These are phyloP conservation scores for Callipepla californica DNA, from an alignment of 2,113 vertebrate genomes.

Conservation along the genomic window DNA sequence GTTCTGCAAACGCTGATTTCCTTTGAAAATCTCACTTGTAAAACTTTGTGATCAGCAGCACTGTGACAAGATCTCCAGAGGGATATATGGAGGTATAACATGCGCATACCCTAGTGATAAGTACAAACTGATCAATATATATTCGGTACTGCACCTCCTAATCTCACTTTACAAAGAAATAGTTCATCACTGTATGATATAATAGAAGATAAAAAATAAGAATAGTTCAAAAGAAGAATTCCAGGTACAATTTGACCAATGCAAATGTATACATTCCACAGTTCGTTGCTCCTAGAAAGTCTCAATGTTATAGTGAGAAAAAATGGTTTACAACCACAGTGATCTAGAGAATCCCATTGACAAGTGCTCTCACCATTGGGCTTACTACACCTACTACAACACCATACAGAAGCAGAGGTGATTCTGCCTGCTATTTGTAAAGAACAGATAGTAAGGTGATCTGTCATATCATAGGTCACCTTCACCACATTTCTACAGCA, in stretches of 20 bases:
- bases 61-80: not conserved
- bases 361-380: rapidly evolving
- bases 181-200: not conserved
- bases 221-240: not conserved
- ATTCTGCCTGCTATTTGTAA: not conserved
- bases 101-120: not conserved
- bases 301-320: not conserved
- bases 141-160: not conserved
- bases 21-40: not conserved
- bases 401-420: not conserved
- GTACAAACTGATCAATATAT: rapidly evolving
- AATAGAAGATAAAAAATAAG: not conserved
- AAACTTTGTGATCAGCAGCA: not conserved
- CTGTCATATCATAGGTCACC: not conserved
- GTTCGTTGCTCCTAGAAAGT: not conserved
- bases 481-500: not conserved
- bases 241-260: not conserved
- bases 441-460: not conserved
- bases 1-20: not conserved
- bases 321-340: not conserved
- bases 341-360: rapidly evolving
- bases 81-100: not conserved
- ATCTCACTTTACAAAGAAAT: not conserved
- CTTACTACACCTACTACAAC: too few species aligned
- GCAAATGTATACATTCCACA: not conserved